Evolutionary conservation across 2,888 invertebrate species (phyloP).

Genomic region (Phyto melanocephala): DNA sequence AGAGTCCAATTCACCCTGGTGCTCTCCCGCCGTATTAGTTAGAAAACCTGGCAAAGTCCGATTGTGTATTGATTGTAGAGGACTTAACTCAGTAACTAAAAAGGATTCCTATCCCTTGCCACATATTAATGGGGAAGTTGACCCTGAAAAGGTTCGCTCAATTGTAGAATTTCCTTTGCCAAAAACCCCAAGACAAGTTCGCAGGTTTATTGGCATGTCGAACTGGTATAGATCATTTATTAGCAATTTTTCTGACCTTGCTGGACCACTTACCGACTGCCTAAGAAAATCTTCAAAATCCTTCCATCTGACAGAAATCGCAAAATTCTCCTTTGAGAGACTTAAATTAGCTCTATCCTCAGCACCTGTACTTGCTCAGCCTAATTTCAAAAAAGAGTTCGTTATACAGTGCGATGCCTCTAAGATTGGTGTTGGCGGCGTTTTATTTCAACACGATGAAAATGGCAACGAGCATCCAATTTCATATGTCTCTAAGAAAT

Average conservation of each 20-base stretch:
- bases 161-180: slow-evolving; percentile 38
- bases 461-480: slow-evolving; percentile 38
- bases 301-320: slow-evolving; percentile 6
- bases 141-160: slow-evolving; percentile 36
- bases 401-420: no score
- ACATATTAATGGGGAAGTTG: not conserved
- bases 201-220: slow-evolving; percentile 36
- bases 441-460: slow-evolving; percentile 23
- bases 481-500: no score
- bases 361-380: slow-evolving; percentile 21
- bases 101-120: not conserved
- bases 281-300: not conserved
- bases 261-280: no score
- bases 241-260: slow-evolving; percentile 28
- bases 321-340: slow-evolving; percentile 7
- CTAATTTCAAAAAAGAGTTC: no score
- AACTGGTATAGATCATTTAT: slow-evolving; percentile 42
- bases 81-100: not conserved
- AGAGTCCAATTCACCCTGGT: slow-evolving; percentile 41
- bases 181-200: slow-evolving; percentile 8
- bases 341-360: slow-evolving; percentile 3
- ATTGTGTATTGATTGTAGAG: not conserved
- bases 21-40: not conserved
- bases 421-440: slow-evolving; percentile 33
- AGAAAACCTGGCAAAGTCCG: slow-evolving; percentile 8